These are phyloP conservation scores for Dione juno DNA, from an alignment of 2,888 invertebrate genomes.

Conservation along the genomic window DNA sequence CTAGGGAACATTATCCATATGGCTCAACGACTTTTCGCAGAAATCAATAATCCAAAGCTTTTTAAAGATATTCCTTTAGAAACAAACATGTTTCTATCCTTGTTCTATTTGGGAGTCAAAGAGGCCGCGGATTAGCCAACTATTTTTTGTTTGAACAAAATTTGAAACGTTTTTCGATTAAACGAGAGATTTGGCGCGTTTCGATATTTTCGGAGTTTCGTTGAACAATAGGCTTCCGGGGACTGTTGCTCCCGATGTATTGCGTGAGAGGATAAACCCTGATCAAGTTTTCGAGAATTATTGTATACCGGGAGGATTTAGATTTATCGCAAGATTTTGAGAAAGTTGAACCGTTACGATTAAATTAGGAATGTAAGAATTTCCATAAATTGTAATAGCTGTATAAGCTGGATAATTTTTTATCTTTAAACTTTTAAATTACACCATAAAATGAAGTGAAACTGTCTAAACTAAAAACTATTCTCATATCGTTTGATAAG, in stretches of 20 bases:
- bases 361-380: not conserved
- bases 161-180: constrained; percentile 76
- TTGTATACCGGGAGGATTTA: constrained; percentile 46
- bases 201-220: constrained; percentile 62
- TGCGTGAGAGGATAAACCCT: constrained; percentile 65
- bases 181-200: constrained; percentile 73
- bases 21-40: constrained; percentile 71
- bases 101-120: constrained; percentile 68
- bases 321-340: constrained; percentile 33
- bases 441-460: not conserved
- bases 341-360: constrained; percentile 16
- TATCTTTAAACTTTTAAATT: not conserved
- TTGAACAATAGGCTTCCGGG: constrained; percentile 77
- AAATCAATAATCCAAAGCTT: constrained; percentile 78
- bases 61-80: constrained; percentile 71
- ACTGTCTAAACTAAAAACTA: constrained; percentile 32
- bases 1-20: constrained; percentile 75
- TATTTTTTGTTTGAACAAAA: constrained; percentile 70
- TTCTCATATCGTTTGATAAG: constrained; percentile 63
- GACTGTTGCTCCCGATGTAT: constrained; percentile 62
- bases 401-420: not conserved
- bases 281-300: constrained; percentile 65
- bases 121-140: constrained; percentile 77
- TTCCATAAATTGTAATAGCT: not conserved
- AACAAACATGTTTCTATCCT: constrained; percentile 71